These are phyloP conservation scores for Phylloscopus whistleri DNA, from an alignment of 2,113 vertebrate genomes.

Conservation along the genomic window DNA sequence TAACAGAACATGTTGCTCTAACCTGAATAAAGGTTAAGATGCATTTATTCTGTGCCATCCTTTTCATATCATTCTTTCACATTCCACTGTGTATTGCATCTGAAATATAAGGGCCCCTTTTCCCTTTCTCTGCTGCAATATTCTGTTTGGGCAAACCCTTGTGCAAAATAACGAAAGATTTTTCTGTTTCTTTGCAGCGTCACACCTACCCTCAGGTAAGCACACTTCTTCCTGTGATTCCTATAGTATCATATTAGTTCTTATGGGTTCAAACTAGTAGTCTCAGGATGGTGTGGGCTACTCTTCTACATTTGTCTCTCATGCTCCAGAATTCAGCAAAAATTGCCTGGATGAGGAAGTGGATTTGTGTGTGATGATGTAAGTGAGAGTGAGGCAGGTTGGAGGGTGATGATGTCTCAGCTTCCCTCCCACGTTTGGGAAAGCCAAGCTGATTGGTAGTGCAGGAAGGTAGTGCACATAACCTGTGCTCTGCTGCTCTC, in stretches of 20 bases:
- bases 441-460: neutral
- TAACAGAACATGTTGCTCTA: neutral
- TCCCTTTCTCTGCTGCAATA: neutral
- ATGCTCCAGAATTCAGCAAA: neutral
- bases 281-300: neutral
- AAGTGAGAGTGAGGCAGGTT: neutral
- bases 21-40: neutral
- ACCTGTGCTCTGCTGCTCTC: neutral
- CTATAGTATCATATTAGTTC: neutral
- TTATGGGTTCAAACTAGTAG: neutral
- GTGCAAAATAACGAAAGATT: neutral
- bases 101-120: neutral
- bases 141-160: neutral
- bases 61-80: neutral
- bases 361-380: neutral
- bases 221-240: neutral
- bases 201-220: constrained; percentile 53
- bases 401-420: neutral
- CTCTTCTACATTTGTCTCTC: neutral
- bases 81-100: neutral
- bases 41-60: neutral
- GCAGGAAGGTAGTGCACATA: neutral
- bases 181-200: constrained; percentile 47
- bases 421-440: neutral
- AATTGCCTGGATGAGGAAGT: neutral